These are phyloP conservation scores for Agapornis roseicollis DNA, from an alignment of 2,113 vertebrate species.

Conservation along the genomic window DNA sequence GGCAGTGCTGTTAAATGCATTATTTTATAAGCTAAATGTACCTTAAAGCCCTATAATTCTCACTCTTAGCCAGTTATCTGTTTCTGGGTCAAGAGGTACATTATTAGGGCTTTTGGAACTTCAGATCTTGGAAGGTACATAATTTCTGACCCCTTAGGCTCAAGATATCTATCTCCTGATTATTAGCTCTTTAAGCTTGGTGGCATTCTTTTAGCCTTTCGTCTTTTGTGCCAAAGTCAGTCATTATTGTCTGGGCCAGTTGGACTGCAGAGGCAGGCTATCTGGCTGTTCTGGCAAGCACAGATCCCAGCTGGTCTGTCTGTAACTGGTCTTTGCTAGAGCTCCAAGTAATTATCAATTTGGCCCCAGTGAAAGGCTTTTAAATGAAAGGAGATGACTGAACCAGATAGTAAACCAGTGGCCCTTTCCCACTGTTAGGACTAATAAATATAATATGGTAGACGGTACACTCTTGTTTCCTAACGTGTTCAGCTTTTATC, in stretches of 20 bases:
- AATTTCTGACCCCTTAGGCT: not conserved
- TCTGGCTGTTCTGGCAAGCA: not conserved
- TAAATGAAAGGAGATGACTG: not conserved
- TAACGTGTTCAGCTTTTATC: not conserved
- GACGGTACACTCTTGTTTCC: not conserved
- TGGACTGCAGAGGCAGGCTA: not conserved
- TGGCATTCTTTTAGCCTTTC: not conserved
- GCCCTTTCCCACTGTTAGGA: not conserved
- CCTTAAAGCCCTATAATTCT: not conserved
- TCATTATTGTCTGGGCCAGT: not conserved
- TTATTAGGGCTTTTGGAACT: not conserved
- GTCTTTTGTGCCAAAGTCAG: not conserved
- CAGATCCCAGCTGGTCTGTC: not conserved
- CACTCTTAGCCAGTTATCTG: not conserved
- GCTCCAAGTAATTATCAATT: constrained; percentile 5
- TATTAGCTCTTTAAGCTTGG: not conserved
- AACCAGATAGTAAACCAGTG: not conserved
- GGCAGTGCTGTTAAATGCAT: not conserved
- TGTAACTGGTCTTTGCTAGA: not conserved
- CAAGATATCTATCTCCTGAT: accelerated
- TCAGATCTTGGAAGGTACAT: not conserved
- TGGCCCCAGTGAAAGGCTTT: not conserved
- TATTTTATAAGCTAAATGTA: not conserved
- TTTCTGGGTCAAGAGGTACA: not conserved
- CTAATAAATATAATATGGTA: not conserved